Percentiles rank a stretch among this genome's conserved stretches.
Evolutionary conservation across 2,888 invertebrate species (phyloP).

Genomic region (Dryocosmus kuriphilus): DNA sequence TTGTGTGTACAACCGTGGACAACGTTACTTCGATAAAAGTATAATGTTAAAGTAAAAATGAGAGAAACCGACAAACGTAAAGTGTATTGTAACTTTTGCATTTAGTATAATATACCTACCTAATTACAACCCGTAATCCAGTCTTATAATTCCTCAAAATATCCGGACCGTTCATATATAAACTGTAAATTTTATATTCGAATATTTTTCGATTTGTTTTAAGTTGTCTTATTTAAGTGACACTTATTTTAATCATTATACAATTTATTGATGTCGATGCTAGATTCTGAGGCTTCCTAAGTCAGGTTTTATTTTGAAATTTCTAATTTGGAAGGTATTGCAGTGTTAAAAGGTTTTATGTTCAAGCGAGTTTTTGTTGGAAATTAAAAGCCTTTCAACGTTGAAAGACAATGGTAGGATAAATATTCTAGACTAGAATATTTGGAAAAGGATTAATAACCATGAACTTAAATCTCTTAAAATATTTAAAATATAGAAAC

Average conservation of each 20-base stretch:
- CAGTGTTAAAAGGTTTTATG: too few species aligned
- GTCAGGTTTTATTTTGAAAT: not conserved
- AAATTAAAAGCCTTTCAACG: not conserved
- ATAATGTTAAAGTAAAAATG: constrained; percentile 57
- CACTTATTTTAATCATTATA: not conserved
- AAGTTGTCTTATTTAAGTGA: not conserved
- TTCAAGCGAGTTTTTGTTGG: too few species aligned
- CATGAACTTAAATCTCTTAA: too few species aligned
- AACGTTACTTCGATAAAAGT: constrained; percentile 61
- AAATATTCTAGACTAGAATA: too few species aligned
- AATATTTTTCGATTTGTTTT: not conserved
- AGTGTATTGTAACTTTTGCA: constrained; percentile 75
- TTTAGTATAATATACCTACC: constrained; percentile 76
- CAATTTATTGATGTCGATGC: not conserved
- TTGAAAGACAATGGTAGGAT: too few species aligned
- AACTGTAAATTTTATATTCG: not conserved
- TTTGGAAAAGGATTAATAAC: too few species aligned
- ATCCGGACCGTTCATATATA: too few species aligned
- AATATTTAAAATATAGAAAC: too few species aligned
- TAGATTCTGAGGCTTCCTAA: not conserved
- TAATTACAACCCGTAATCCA: constrained; percentile 62
- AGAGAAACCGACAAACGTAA: constrained; percentile 65
- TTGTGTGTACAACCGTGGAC: constrained; percentile 69
- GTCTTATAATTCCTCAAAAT: not conserved
- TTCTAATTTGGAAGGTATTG: not conserved